A percentile compares a stretch with the other conserved stretches of the same genome.
phyloP scores from a whole-genome alignment of 2,113 vertebrate species.

The Acanthochromis polyacanthus region DNA sequence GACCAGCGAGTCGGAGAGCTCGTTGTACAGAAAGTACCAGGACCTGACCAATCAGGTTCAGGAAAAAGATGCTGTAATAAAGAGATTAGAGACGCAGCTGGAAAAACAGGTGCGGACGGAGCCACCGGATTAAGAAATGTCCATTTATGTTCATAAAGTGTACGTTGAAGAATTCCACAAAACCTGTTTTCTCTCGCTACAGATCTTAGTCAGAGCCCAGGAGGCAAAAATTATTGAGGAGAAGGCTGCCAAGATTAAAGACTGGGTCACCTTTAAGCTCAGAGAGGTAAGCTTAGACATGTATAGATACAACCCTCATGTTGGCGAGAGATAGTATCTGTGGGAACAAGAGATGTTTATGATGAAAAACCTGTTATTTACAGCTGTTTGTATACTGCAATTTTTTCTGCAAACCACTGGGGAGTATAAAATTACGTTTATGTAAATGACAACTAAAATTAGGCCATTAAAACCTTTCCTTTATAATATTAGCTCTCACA shows the following conservation, averaged over 20 bases:
- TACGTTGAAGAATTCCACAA: constrained; percentile 36
- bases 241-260: constrained; percentile 97
- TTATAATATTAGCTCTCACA: background rate
- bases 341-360: constrained; percentile 1
- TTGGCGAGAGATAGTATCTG: constrained; percentile 12
- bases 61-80: constrained; percentile 87
- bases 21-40: constrained; percentile 86
- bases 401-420: background rate
- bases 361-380: background rate
- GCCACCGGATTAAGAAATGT: constrained; percentile 52
- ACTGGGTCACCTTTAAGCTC: constrained; percentile 95
- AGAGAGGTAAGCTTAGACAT: constrained; percentile 86
- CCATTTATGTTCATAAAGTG: constrained; percentile 65
- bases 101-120: constrained; percentile 87
- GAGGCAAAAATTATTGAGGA: constrained; percentile 95
- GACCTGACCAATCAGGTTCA: constrained; percentile 85
- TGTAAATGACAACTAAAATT: background rate
- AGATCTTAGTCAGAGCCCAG: constrained; percentile 92
- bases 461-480: too few species aligned
- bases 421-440: background rate
- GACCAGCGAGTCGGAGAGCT: constrained; percentile 85
- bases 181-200: constrained; percentile 60
- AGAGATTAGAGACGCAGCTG: constrained; percentile 87
- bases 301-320: constrained; percentile 11
- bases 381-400: background rate